A percentile compares a stretch with the other conserved stretches of the same genome.
Evolutionary conservation across 2,797 vertebrate species (phyloP).

Genomic region (Paramormyrops hopkinsi): DNA sequence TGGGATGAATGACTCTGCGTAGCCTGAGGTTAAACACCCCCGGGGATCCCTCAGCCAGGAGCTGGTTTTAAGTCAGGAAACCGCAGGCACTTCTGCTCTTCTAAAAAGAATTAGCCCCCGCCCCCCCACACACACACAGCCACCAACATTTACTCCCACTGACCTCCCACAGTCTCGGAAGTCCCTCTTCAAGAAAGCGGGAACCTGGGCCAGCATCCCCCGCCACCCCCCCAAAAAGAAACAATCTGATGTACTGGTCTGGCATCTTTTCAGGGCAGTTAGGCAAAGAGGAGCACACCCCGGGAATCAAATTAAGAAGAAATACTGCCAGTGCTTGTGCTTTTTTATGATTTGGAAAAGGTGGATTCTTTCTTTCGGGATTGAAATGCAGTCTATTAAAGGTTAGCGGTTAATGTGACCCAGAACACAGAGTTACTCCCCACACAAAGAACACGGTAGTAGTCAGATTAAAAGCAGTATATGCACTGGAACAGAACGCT

Average conservation of each 20-base stretch:
- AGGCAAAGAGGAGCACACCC: constrained; percentile 28
- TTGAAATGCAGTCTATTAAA: constrained; percentile 18
- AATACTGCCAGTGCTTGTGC: constrained; percentile 21
- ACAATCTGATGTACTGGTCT: constrained; percentile 36
- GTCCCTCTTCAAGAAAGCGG: constrained; percentile 32
- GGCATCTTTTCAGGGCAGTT: constrained; percentile 27
- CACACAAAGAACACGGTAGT: neutral
- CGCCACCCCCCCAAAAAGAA: constrained; percentile 16
- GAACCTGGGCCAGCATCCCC: neutral
- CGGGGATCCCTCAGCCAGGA: neutral
- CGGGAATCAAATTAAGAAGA: constrained; percentile 28
- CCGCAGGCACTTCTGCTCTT: constrained; percentile 27
- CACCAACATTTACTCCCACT: constrained; percentile 20
- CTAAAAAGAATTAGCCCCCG: constrained; percentile 19
- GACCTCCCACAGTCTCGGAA: constrained; percentile 33
- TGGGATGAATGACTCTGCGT: neutral
- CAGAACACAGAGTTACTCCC: neutral
- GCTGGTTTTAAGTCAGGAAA: constrained; percentile 30
- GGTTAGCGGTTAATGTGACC: constrained; percentile 17
- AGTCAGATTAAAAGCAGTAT: neutral
- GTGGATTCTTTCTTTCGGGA: neutral
- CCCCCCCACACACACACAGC: constrained; percentile 21
- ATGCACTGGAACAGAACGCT: neutral
- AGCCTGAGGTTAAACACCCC: neutral
- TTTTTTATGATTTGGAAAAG: neutral